These are phyloP conservation scores for Aphidoletes aphidimyza DNA, from an alignment of 2,888 invertebrate species.

Conservation along the genomic window DNA sequence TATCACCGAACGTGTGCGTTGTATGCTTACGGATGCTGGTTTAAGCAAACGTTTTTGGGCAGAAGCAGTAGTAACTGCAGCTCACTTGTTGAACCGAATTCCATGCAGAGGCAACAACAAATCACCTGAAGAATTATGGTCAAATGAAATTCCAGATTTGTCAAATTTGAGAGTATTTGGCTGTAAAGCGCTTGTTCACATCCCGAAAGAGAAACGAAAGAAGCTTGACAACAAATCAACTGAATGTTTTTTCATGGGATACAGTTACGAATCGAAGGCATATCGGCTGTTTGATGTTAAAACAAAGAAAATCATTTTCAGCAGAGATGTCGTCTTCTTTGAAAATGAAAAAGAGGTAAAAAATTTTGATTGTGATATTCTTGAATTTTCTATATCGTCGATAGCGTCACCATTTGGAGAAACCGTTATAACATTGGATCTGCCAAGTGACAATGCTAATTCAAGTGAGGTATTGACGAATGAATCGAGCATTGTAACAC, in stretches of 20 bases:
- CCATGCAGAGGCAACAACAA: background rate
- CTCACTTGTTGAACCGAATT: background rate
- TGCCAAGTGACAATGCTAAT: too few relatives aligned
- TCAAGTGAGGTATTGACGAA: too few relatives aligned
- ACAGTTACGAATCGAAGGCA: background rate
- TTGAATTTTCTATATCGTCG: background rate
- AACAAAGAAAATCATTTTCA: background rate
- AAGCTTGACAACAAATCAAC: constrained; percentile 57
- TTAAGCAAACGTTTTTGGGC: constrained; percentile 27
- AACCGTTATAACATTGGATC: too few relatives aligned
- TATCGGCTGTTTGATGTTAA: constrained; percentile 49
- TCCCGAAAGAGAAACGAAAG: constrained; percentile 58
- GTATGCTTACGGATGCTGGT: background rate
- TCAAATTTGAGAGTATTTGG: constrained; percentile 40
- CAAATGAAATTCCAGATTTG: background rate
- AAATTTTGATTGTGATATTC: background rate
- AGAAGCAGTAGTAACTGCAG: constrained; percentile 42
- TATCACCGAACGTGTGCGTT: background rate
- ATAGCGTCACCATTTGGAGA: background rate
- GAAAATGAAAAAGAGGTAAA: background rate
- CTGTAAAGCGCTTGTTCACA: background rate
- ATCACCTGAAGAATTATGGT: background rate
- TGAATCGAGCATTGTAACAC: too few relatives aligned
- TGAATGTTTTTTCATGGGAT: constrained; percentile 54
- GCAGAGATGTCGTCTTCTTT: constrained; percentile 55